Conservation (phyloP, 35 echinoderm and acorn worm genomes). For the Ophiothrix spiculata region DNA sequence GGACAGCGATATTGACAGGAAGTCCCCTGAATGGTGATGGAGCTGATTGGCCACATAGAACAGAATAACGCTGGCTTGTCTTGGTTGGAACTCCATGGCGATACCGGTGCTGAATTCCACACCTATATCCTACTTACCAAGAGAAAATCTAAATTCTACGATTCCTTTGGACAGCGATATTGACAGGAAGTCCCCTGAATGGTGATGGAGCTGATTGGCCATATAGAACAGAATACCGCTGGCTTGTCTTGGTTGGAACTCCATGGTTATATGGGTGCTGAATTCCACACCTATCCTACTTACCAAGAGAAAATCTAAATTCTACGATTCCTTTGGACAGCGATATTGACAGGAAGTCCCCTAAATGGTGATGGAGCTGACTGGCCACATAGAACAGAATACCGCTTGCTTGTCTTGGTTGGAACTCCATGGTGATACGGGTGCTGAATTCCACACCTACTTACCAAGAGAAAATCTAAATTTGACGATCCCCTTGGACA, state of each 20-base stretch:
- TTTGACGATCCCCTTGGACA: conserved; percentile 58
- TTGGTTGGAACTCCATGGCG: conserved; percentile 63
- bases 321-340: conserved; percentile 62
- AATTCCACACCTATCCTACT: conserved; percentile 45
- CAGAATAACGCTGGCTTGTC: conserved; percentile 37
- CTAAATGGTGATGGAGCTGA: conserved; percentile 23
- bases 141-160: conserved; percentile 68
- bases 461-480: conserved; percentile 69
- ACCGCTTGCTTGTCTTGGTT: conserved; percentile 37
- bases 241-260: conserved; percentile 45
- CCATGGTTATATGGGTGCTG: conserved; percentile 48
- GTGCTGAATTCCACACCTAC: conserved; percentile 50
- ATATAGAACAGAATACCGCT: conserved; percentile 75
- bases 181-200: conserved; percentile 72
- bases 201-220: conserved; percentile 29
- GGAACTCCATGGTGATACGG: conserved; percentile 64
- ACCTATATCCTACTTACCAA: conserved; percentile 48
- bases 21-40: conserved; percentile 43
- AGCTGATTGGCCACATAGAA: conserved; percentile 73
- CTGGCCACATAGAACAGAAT: conserved; percentile 76
- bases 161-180: conserved; percentile 54
- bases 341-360: conserved; percentile 71
- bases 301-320: conserved; percentile 69
- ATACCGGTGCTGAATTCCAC: conserved; percentile 51
- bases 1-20: conserved; percentile 58